phyloP scores from a whole-genome alignment of 1,140 invertebrate species.

The Saccostrea glomerata region DNA sequence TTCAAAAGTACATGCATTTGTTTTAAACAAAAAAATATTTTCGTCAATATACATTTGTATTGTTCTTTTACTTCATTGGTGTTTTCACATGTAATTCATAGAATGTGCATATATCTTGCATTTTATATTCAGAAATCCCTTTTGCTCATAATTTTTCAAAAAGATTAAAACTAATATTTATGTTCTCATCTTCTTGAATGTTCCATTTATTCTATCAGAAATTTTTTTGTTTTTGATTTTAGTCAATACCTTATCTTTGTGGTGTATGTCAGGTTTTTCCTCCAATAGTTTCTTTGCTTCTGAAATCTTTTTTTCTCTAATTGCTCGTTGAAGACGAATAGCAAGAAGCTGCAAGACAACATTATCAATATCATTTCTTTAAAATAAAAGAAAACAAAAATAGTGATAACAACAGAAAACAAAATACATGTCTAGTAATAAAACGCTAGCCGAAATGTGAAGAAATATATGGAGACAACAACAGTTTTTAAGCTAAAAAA shows the following conservation, averaged over 20 bases:
- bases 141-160: no score
- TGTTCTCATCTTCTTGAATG: background rate
- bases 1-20: background rate
- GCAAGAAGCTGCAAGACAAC: background rate
- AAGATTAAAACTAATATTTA: background rate
- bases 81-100: no score
- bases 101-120: no score
- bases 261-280: background rate
- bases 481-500: no score
- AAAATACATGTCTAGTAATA: no score
- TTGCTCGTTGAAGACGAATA: slow-evolving; percentile 8
- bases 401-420: no score
- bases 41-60: background rate
- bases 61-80: background rate
- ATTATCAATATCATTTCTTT: background rate
- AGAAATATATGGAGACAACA: no score
- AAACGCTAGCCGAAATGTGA: no score
- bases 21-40: background rate
- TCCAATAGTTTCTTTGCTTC: background rate
- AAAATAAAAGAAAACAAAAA: no score
- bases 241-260: background rate
- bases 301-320: background rate
- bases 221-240: no score
- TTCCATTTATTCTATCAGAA: background rate
- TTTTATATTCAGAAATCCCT: no score